Evolutionary conservation across 2,888 invertebrate genomes (phyloP), one percentile per base, ranked within the genome.

Genomic region (Furcula furcula): DNA sequence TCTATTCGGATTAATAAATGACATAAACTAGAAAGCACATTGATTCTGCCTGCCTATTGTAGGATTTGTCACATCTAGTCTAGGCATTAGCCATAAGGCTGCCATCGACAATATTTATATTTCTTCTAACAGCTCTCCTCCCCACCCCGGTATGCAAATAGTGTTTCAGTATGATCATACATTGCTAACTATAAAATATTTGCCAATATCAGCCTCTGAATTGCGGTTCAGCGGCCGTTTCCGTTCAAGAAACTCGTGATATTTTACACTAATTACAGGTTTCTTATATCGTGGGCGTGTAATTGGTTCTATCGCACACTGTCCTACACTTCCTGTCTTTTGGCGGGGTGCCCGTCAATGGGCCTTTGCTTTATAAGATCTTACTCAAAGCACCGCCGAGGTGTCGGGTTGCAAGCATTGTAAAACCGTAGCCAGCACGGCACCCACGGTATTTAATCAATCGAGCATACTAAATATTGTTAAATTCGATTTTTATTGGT

Each of bases 321-420:
- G 79, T 84, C 77, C 78, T 76, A 68, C 70, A 80, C 85, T 87
- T 87, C 87, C 88, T 85, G 88, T 76, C 83, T 81, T 84, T 86
- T 82, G 77, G 72, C 62, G 30, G 49, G 39, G 61, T 55, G 58
- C 52, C 51, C 37, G 50, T 74, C 65, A 73, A 74, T 71, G 68
- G 65, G 31, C 31, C 46, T 48, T 48, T 43, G 58, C 59, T 66
- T 67, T 72, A 62, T 66, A 64, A 65, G 57, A 41, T n/a, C 49
- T 35, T 50, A 55, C 66, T 69, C 68, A 74, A 77, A 76, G 75
- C 66, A 67, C 79, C 74, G 76, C 63, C 69, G 57, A 48, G 77
- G 84, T 86, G 74, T 86, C 82, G 54, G 59, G 64, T 86, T 80
- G 54, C 85, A 46, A 36, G 57, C 55, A 77, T 84, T 85, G 71